Base-by-base conservation (phyloP, 2,113 vertebrate genomes). In the Tragelaphus imberbis region DNA sequence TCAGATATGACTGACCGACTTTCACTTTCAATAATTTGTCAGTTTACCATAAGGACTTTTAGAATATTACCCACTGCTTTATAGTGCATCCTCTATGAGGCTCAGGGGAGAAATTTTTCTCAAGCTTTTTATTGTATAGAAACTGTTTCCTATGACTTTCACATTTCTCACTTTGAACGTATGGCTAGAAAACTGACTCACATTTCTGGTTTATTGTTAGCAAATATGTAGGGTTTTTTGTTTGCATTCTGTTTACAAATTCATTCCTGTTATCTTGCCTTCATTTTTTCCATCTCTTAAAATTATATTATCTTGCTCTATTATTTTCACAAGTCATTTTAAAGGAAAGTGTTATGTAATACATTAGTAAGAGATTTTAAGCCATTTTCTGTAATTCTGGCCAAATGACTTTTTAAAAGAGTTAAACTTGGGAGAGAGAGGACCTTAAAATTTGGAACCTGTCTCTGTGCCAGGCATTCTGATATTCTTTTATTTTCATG, bases 331-430 rank as follows among this genome's bases (percentile, higher is more conserved):
- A 75, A 61, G 63, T 95, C 40, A 51, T 84, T 97, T 92, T 95
- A 88, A 88, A 79, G 65, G 28, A 33, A 92, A 95, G 16, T 89
- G 49, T 85, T 68, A 88, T 44, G 55, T 89, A 71, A 36, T 91
- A 87, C 81, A 63, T 84, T 89, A 92, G 63, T 56, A 71, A 95
- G 33, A 65, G 27, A 65, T 91, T 91, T 88, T 82, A 92, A 82
- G 61, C 30, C 49, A 77, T 91, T 85, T 97, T 90, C 79, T 55
- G 36, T 95, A 80, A 92, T 95, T 88, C 55, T 96, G 63, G 30
- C 36, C 63, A 86, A 61, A 59, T 75, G 68, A 95, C 19, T 80
- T 91, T 95, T 84, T 95, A 44, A 95, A 51, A 97, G 59, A 90
- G 25, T 79, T 94, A 44, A 88, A 65, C 88, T 96, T 91, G 53